Evolutionary conservation across 1,140 invertebrate genomes (phyloP).

Genomic region (Bradynema listronoti): DNA sequence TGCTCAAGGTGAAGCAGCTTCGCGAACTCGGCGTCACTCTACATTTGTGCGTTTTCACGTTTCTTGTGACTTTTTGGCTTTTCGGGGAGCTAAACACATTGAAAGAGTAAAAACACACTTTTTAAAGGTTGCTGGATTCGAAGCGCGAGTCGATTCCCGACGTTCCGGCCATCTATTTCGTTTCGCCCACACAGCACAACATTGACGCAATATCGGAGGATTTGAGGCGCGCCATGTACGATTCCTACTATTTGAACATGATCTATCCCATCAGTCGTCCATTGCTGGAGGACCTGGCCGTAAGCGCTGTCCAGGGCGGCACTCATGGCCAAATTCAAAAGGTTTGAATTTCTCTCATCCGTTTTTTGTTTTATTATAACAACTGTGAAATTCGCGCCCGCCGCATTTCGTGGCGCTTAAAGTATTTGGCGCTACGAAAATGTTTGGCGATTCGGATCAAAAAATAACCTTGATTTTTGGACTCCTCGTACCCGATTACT

Average conservation of each 20-base stretch:
- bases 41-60: slow-evolving; percentile 80
- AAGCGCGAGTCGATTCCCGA: slow-evolving; percentile 91
- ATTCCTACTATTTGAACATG: slow-evolving; percentile 93
- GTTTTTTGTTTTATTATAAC: too few species aligned
- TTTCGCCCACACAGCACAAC: slow-evolving; percentile 93
- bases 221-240: slow-evolving; percentile 82
- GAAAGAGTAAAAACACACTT: slow-evolving; percentile 10
- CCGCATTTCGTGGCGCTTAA: too few species aligned
- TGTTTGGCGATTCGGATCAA: too few species aligned
- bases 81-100: slow-evolving; percentile 3
- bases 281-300: slow-evolving; percentile 88
- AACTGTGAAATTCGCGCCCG: too few species aligned
- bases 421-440: too few species aligned
- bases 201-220: slow-evolving; percentile 74
- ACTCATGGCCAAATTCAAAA: slow-evolving; percentile 79
- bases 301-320: slow-evolving; percentile 74
- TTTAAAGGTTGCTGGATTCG: slow-evolving; percentile 65
- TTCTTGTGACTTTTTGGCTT: not conserved
- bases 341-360: too few species aligned
- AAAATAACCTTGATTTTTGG: too few species aligned
- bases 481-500: too few species aligned
- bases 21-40: slow-evolving; percentile 90
- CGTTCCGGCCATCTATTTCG: slow-evolving; percentile 96
- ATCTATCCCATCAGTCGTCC: slow-evolving; percentile 88
- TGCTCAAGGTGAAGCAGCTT: slow-evolving; percentile 89